Base-by-base conservation (phyloP, 2,888 invertebrate genomes). In the Dicycla oo region DNA sequence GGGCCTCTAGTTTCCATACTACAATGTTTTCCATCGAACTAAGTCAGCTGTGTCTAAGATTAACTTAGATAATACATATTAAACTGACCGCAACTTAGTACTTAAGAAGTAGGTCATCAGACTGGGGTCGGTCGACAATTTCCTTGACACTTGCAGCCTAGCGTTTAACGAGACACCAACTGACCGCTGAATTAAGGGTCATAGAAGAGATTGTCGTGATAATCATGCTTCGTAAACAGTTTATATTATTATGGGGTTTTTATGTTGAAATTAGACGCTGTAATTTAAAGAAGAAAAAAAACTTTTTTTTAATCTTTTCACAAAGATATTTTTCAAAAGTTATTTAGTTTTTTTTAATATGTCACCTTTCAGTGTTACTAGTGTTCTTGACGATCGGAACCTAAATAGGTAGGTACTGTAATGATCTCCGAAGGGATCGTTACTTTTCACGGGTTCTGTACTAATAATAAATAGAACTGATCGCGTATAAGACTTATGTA, bases 1-100 rank as follows among this genome's bases (percentile, higher is more conserved):
- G 38, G 38, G 38, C 0, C 10, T 62, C n/a, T 3, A 10, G 34
- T 18, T 34, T 34, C n/a, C 18, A n/a, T n/a, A 30, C 30, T 8
- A 62, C 15, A 15, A 43, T 34, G 53, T 72, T 40, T n/a, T 1
- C 18, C 13, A 15, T 38, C 5, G 10, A 38, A 18, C 18, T 45
- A 23, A 67, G 10, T 45, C n/a, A 30, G 26, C 43, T 7, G 20
- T 53, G 26, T 67, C 38, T 40, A 72, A 47, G 69, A 54, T 30
- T 45, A 56, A 69, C 47, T 26, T 18, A 26, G 47, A 10, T 13
- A n/a, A 26, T 49, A n/a, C 54, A 30, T 30, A 56, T 47, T 67
- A 77, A 49, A 77, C 34, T 78, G 56, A 78, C 71, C 78, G 10
- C 78, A 49, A 69, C 30, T 49, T 26, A 26, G 69, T 66, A n/a